Base-by-base conservation (phyloP, 2,888 invertebrate genomes). In the Teinopalpus imperialis region DNA sequence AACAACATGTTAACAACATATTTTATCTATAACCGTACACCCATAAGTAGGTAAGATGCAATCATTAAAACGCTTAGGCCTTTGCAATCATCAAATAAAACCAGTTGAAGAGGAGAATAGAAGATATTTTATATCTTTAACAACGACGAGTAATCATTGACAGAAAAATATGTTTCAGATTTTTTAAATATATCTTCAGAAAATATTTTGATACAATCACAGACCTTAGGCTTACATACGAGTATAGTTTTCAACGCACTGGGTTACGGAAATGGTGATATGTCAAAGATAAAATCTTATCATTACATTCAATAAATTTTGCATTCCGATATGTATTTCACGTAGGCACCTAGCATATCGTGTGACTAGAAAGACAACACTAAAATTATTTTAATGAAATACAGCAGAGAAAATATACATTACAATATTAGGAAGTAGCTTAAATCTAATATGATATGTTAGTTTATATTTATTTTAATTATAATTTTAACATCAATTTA, bases 81-180 rank as follows among this genome's bases (percentile, higher is more conserved):
- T 61, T 63, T 52, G 47, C 42, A 57, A 48, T 43, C 49, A 48
- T 37, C n/a, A 49, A 42, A 34, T 40, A 54, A 57, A 59, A 63
- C 61, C 40, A 52, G 56, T 56, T 7, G 9, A 52, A 66, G 62
- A 56, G 57, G 26, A 48, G 49, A 26, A 48, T 54, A 71, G 65
- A 76, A 76, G 80, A 83, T 81, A 82, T 81, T 63, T 66, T 0
- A 83, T 82, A 83, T 76, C 81, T 79, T 77, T 74, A 81, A 82
- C 81, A 66, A 64, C 61, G 51, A 51, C 54, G 57, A 60, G 50
- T 61, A 7, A 9, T 53, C 50, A 69, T 66, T 66, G 73, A 73
- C 73, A 72, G 74, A 81, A 81, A 80, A 78, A 78, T 74, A 74
- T 69, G 44, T 56, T 51, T 56, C 59, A 58, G 59, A 56, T 59